These are phyloP conservation scores for Nothocercus julius DNA, from an alignment of 2,113 vertebrate genomes.

Conservation along the genomic window DNA sequence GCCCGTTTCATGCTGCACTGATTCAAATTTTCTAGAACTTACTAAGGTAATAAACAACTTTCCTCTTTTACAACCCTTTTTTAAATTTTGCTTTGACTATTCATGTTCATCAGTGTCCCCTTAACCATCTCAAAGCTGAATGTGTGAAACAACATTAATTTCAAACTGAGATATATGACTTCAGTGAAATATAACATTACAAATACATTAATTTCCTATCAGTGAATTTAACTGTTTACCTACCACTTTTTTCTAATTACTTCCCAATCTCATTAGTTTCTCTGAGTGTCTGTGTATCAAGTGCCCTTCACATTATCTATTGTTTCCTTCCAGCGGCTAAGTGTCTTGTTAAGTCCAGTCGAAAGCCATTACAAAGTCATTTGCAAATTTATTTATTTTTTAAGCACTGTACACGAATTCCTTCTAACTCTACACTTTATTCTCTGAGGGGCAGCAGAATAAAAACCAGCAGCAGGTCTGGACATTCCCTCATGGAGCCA, in stretches of 20 bases:
- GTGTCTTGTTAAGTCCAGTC: background rate
- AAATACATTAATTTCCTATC: slow-evolving; percentile 26
- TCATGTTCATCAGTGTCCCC: background rate
- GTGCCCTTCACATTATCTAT: slow-evolving; percentile 11
- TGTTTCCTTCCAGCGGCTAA: background rate
- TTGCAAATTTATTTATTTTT: background rate
- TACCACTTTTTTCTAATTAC: slow-evolving; percentile 13
- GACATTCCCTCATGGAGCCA: background rate
- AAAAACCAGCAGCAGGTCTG: background rate
- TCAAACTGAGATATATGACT: slow-evolving; percentile 3
- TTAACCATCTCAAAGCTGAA: background rate
- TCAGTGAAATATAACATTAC: background rate
- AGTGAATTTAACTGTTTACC: slow-evolving; percentile 37
- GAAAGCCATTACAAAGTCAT: background rate
- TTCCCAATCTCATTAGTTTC: slow-evolving; percentile 2
- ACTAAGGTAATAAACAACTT: background rate
- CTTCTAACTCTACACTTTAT: background rate
- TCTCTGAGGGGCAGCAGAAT: background rate
- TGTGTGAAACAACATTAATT: slow-evolving; percentile 3
- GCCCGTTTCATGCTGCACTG: background rate
- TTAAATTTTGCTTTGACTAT: slow-evolving; percentile 24
- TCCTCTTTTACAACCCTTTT: background rate
- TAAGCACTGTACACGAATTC: background rate
- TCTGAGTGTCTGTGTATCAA: background rate
- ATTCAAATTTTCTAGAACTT: background rate